phyloP scores from a whole-genome alignment of 2,797 vertebrate species.

The Syngnathus rostellatus region DNA sequence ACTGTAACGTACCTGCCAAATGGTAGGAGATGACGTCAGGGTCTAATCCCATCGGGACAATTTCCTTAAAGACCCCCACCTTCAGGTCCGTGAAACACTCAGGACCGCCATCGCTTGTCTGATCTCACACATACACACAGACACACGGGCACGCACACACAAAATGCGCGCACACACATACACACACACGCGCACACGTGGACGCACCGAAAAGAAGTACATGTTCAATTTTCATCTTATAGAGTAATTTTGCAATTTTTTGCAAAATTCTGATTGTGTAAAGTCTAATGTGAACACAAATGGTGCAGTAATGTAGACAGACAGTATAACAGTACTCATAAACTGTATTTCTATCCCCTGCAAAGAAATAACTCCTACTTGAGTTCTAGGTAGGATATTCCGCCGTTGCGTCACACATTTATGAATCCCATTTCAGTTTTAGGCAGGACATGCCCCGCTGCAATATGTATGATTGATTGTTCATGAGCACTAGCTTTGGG shows the following conservation, averaged over 20 bases:
- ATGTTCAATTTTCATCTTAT: background rate
- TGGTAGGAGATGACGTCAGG: slow-evolving; percentile 79
- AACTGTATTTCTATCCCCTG: too few relatives aligned
- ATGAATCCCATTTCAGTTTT: too few relatives aligned
- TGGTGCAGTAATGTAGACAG: background rate
- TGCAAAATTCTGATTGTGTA: too few relatives aligned
- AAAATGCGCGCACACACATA: too few relatives aligned
- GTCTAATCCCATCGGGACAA: slow-evolving; percentile 92
- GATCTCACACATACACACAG: background rate
- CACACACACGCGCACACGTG: too few relatives aligned
- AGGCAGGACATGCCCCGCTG: too few relatives aligned
- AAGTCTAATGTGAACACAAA: background rate
- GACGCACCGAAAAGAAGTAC: background rate
- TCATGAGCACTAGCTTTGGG: too few relatives aligned
- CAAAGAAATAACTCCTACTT: too few relatives aligned
- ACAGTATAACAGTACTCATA: too few relatives aligned
- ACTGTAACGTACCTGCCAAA: slow-evolving; percentile 70
- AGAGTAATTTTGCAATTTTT: background rate
- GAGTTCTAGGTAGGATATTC: too few relatives aligned
- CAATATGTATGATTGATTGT: too few relatives aligned
- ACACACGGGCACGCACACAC: background rate
- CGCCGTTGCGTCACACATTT: too few relatives aligned
- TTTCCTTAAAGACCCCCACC: slow-evolving; percentile 87
- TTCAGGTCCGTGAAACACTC: slow-evolving; percentile 84
- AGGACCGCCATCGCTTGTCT: slow-evolving; percentile 84